A percentile compares a stretch with the other conserved stretches of the same genome.
These are phyloP conservation scores for Rhyacophila brunnea DNA, from an alignment of 1,140 invertebrate species.

Conservation along the genomic window DNA sequence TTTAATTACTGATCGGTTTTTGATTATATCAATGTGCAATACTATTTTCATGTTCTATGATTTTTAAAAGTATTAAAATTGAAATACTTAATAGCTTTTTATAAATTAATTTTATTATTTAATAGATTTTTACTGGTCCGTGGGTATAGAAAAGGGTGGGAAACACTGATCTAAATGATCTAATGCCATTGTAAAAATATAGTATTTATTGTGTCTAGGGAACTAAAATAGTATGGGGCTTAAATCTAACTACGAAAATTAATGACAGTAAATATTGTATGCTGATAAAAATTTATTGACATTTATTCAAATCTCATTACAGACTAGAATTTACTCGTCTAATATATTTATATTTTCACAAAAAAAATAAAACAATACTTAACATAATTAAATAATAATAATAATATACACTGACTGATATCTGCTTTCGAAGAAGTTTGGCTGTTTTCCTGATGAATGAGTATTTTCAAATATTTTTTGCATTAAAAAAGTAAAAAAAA, in stretches of 20 bases:
- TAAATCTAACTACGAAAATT: background rate
- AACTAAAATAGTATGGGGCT: background rate
- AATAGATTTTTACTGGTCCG: too few species aligned
- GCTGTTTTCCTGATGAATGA: slow-evolving; percentile 9
- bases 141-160: too few species aligned
- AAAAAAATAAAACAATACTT: slow-evolving; percentile 30
- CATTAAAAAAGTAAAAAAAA: slow-evolving; percentile 28
- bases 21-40: background rate
- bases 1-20: too few species aligned
- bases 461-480: slow-evolving; percentile 3
- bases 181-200: background rate
- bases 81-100: background rate
- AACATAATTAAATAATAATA: slow-evolving; percentile 14
- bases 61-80: background rate
- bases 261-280: slow-evolving; percentile 8
- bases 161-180: too few species aligned
- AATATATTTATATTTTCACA: slow-evolving; percentile 27
- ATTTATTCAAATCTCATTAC: slow-evolving; percentile 23
- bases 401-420: background rate
- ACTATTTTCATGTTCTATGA: background rate
- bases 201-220: background rate
- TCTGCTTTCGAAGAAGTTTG: background rate
- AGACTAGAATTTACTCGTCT: slow-evolving; percentile 37
- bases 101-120: background rate
- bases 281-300: slow-evolving; percentile 22